Evolutionary conservation across 2,113 vertebrate genomes (phyloP).

Genomic region (Engystomops pustulosus): DNA sequence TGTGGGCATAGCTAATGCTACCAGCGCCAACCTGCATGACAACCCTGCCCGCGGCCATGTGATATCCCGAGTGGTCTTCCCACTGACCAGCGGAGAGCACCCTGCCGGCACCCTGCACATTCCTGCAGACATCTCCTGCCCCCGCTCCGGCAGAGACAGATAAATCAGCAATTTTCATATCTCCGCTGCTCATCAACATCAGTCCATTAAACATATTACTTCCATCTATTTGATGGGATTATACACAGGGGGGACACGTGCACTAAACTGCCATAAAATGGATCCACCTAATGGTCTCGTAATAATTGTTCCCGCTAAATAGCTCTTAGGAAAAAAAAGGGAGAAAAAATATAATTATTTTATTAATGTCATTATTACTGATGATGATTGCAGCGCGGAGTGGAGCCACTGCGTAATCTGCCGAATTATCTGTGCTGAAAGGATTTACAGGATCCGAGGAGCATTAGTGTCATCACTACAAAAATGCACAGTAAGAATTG

Average conservation of each 20-base stretch:
- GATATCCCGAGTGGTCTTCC: background rate
- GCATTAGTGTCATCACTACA: no score
- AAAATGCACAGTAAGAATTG: no score
- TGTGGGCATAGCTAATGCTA: background rate
- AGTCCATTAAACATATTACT: background rate
- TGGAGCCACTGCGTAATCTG: no score
- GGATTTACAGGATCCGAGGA: no score
- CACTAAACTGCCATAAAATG: background rate
- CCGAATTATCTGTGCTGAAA: no score
- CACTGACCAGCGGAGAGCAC: background rate
- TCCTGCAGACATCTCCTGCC: background rate
- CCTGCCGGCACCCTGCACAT: background rate
- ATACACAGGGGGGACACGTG: background rate
- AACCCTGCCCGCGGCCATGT: no score
- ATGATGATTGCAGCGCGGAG: background rate
- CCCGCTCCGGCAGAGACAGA: background rate
- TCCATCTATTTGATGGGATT: background rate
- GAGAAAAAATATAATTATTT: background rate
- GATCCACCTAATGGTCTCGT: background rate
- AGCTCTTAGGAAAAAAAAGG: background rate
- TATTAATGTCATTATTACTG: background rate
- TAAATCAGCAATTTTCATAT: background rate
- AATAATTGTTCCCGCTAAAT: constrained; percentile 1
- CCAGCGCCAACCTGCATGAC: background rate
- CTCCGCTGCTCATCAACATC: background rate